Base-by-base conservation (phyloP, 2,888 invertebrate species). In the Keiferia lycopersicella region DNA sequence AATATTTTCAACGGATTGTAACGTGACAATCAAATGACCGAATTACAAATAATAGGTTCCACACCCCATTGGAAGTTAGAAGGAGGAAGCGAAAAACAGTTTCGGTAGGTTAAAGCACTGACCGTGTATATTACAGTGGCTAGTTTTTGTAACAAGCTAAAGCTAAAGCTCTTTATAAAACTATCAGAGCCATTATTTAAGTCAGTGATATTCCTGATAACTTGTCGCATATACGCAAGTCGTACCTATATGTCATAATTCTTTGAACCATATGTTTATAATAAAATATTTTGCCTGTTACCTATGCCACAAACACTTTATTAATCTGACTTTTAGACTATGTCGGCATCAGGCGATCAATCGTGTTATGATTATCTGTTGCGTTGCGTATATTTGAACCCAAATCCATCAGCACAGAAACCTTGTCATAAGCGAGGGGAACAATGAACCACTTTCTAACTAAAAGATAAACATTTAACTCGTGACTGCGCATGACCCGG, bases 371-470 rank as follows among this genome's bases (percentile, higher is more conserved):
- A 84, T 83, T 83, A 83, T 83, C 81, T 78, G 71, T 79, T 75
- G 70, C 77, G 66, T 70, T 75, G 70, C 77, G 67, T 70, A 65
- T 69, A 68, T 68, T 74, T 68, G 75, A 73, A 77, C 76, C 73
- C 74, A 77, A 82, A 86, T 82, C 80, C 80, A 84, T 84, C 84
- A 83, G 76, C 76, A 75, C 75, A 69, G 74, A 73, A 78, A 80
- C 75, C 76, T 71, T 77, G 79, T 79, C 80, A 79, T 77, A 70
- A 73, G 68, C 71, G 77, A 80, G 80, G 86, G 82, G 83, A 87
- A 88, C 88, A 89, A 86, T 86, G 80, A 81, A 79, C 86, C 77
- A 86, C 90, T 90, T 90, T 89, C 89, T 88, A 87, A 76, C 73
- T 69, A 71, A 74, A 76, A 80, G 75, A 75, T 75, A 73, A 72